Evolutionary conservation across 1,140 invertebrate species (phyloP).

Genomic region (Sycobia sp.): DNA sequence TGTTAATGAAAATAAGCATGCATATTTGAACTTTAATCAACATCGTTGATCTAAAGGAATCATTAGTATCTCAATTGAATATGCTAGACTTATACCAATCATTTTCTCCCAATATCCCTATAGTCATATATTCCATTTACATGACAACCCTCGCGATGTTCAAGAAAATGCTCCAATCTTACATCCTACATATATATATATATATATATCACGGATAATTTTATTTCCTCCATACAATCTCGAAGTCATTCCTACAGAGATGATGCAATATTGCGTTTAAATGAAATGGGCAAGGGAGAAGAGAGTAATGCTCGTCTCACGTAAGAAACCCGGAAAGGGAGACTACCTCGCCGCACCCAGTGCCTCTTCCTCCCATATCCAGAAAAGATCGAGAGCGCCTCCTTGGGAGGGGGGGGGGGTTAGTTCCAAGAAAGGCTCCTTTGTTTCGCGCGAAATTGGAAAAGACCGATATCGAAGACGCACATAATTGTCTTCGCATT

Average conservation of each 20-base stretch:
- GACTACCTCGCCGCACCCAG: background rate
- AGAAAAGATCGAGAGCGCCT: background rate
- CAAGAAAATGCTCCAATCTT: too few relatives aligned
- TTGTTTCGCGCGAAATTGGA: constrained; percentile 45
- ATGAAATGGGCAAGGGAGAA: constrained; percentile 5
- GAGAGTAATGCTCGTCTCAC: background rate
- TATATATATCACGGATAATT: too few relatives aligned
- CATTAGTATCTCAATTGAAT: too few relatives aligned
- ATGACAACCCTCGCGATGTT: too few relatives aligned
- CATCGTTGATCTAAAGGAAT: too few relatives aligned
- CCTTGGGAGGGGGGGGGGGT: constrained; percentile 34
- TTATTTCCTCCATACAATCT: constrained; percentile 14
- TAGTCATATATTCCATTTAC: too few relatives aligned
- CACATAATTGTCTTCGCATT: constrained; percentile 36
- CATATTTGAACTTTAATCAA: too few relatives aligned
- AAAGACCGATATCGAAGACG: constrained; percentile 31
- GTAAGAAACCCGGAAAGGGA: background rate
- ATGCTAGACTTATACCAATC: too few relatives aligned
- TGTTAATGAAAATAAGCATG: too few relatives aligned
- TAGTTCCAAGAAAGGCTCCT: constrained; percentile 17
- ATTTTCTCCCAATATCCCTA: too few relatives aligned
- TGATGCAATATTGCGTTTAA: constrained; percentile 23
- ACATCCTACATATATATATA: too few relatives aligned
- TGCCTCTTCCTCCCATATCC: background rate
- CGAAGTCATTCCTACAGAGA: background rate